These are phyloP conservation scores for Microcebus murinus DNA, from an alignment of 2,113 vertebrate species.

Conservation along the genomic window DNA sequence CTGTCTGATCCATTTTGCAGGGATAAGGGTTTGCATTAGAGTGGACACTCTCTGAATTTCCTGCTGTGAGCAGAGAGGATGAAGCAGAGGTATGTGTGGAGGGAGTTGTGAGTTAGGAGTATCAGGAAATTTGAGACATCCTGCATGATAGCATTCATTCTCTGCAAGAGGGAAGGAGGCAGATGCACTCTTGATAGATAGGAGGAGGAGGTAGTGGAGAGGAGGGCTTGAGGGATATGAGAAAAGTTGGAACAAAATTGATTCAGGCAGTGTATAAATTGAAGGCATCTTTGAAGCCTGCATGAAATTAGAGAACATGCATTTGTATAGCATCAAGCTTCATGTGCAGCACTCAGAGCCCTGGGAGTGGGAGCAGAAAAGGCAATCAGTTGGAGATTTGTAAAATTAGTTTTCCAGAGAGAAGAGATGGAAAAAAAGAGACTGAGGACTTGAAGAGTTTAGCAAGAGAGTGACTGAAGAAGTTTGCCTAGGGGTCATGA, in stretches of 20 bases:
- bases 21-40: not conserved
- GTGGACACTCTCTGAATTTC: not conserved
- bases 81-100: not conserved
- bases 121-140: not conserved
- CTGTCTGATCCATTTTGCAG: not conserved
- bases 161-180: not conserved
- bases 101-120: not conserved
- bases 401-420: not conserved
- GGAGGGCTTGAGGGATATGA: not conserved
- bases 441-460: not conserved
- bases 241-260: not conserved
- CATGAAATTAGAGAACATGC: not conserved
- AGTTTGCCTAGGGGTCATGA: not conserved
- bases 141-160: not conserved
- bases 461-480: not conserved
- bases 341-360: not conserved
- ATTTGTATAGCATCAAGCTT: not conserved
- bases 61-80: not conserved
- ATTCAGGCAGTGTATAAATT: not conserved
- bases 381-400: not conserved
- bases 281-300: not conserved
- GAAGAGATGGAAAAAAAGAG: not conserved
- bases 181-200: not conserved
- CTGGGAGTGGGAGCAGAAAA: not conserved
- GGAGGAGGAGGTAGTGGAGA: not conserved